Evolutionary conservation across 23 tunicate species (phyloP), one percentile per base, ranked within the genome.

Genomic region (Clavelina lepadiformis): DNA sequence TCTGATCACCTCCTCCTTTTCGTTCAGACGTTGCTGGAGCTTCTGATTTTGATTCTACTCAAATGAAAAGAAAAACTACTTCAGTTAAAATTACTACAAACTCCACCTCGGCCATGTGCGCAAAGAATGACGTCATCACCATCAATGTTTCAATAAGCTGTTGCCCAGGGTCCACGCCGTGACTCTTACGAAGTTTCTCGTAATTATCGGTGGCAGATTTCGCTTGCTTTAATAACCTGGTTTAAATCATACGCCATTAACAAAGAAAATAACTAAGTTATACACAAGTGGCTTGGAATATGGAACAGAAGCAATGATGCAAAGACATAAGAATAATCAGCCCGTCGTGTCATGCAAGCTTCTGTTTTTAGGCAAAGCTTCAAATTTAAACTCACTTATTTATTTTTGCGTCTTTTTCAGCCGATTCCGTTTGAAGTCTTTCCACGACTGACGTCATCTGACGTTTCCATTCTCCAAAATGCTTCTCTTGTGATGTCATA

Each of bases 1-100:
- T 35, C 64, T 52, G 3, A 76, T 76, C 19, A 76, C 73, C 5
- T 66, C 73, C 30, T 76, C 73, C 56, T 76, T 76, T 33, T 76
- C 82, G 22, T 53, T 52, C 30, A 76, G 27, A 1, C 44, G 56
- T 11, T 53, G 45, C 50, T 76, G 28, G 30, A 76, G 38, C 41
- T 44, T 41, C 27, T 55, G 58, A 5, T 65, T 33, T 56, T 76
- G 82, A 35, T 26, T 32, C 82, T 76, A 49, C 2, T 5, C 15
- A 56, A 56, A 52, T 5, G 22, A 52, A 52, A 7, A 52, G 22
- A 5, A 52, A 52, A 52, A 26, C 18, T 6, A 15, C 31, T 56
- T 28, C 15, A 11, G 15, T 15, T 11, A 41, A 41, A 41, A 15
- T 15, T 11, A 41, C 15, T 15, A 15, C 11, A 11, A 11, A 11